Base-by-base conservation (phyloP, 2,113 vertebrate genomes). In the Rhombomys opimus region DNA sequence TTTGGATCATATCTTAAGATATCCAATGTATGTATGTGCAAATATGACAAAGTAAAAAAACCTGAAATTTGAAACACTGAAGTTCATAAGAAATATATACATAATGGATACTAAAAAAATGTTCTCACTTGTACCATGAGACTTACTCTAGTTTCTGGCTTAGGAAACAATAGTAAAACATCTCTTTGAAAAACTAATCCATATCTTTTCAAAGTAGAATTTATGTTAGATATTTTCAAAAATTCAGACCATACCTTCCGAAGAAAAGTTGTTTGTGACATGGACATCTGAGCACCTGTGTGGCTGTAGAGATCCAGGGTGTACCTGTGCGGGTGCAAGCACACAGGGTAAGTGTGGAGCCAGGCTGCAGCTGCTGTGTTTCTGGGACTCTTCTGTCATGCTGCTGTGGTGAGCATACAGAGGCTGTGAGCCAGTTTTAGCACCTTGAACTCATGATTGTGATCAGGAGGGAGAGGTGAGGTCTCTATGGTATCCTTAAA, bases 291-390 rank as follows among this genome's bases (percentile, higher is more conserved):
- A 73, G 9, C 14, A 6, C 1, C 4, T 65, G 13, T 35, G 2
- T 5, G 8, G 18, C 72, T 73, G 72, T 73, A 22, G 20, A 73
- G 27, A n/a, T 4, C 11, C 35, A 41, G 23, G 4, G 3, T 12
- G 5, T 13, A 35, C 68, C 14, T 70, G 68, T 72, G 5, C 2
- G 1, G 1, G 2, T 17, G 32, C n/a, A 72, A 6, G 7, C 30
- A 14, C 32, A n/a, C 5, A 2, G 68, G 6, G 4, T 7, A 6
- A 0, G 1, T 59, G 18, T n/a, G 8, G 20, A 12, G 38, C 1
- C 50, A 11, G 14, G 1, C 1, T 92, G 1, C 12, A 32, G 41
- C 50, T 68, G 57, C 11, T 52, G 1, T 46, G 5, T 82, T 68
- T 63, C 35, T 70, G 54, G 30, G 0, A 15, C 13, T 38, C 8